phyloP scores from a whole-genome alignment of 1,140 invertebrate species.

The Cydia splendana region DNA sequence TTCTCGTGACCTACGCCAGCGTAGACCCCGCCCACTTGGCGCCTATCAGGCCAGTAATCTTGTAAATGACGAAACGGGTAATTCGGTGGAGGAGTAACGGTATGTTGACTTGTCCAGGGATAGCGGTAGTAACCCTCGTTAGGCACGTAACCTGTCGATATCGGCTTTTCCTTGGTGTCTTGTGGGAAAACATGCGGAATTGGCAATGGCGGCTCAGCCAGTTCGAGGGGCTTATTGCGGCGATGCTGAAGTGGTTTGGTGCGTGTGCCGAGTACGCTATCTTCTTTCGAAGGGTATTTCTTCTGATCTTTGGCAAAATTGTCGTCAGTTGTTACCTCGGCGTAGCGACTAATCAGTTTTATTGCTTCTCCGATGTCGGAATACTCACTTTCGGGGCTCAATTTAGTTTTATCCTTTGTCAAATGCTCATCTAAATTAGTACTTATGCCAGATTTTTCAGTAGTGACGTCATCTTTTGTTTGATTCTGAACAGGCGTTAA shows the following conservation, averaged over 20 bases:
- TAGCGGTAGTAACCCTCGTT: conserved; percentile 63
- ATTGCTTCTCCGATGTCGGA: conserved; percentile 77
- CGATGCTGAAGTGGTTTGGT: conserved; percentile 68
- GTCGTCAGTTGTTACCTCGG: conserved; percentile 74
- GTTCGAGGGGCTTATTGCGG: conserved; percentile 57
- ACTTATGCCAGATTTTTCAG: conserved; percentile 26
- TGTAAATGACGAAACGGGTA: conserved; percentile 72
- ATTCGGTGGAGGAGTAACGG: conserved; percentile 56
- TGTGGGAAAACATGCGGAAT: conserved; percentile 35
- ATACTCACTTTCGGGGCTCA: conserved; percentile 73
- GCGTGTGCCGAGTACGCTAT: conserved; percentile 67
- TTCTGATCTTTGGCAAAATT: conserved; percentile 68
- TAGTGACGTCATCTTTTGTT: conserved; percentile 3
- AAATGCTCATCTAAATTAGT: conserved; percentile 42
- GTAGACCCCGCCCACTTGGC: conserved; percentile 65
- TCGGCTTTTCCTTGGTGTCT: conserved; percentile 36
- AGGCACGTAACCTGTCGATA: conserved; percentile 39
- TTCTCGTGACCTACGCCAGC: conserved; percentile 56
- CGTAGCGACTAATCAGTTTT: conserved; percentile 73
- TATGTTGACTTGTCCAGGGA: conserved; percentile 60
- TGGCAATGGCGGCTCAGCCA: conserved; percentile 38
- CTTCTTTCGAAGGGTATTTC: conserved; percentile 55
- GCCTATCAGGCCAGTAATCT: conserved; percentile 72
- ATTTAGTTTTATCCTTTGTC: conserved; percentile 60
- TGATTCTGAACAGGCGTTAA: conserved; percentile 17